Base-by-base conservation (phyloP, 2,113 vertebrate genomes). In the Cochlearius cochlearius region DNA sequence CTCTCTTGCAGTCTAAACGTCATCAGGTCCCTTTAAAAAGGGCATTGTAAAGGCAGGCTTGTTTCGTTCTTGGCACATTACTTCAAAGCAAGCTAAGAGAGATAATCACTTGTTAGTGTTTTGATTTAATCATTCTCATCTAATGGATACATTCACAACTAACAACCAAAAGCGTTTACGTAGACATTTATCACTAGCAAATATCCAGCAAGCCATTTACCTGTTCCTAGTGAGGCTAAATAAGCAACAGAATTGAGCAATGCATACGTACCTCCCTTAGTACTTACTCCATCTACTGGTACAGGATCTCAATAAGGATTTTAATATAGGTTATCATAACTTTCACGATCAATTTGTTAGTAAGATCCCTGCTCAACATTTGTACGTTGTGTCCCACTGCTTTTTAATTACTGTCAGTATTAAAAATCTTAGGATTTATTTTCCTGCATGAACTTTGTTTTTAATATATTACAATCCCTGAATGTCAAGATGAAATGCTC, bases 201-300 rank as follows among this genome's bases (percentile, higher is more conserved):
- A 82, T 22, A 50, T 14, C 25, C 66, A 79, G 59, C 27, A 53
- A 69, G n/a, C n/a, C 52, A 23, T 92, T 83, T 16, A 62, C 55
- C 27, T 62, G 59, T 9, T 21, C 20, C 2, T 4, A 26, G 17
- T 15, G 22, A 84, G 52, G 4, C 34, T 43, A 83, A 52, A 22
- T 41, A 72, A 34, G 10, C n/a, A 86, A 12, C 50, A 71, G 69
- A 58, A 74, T 3, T 36, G 86, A 88, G 83, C 55, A 86, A 50
- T 20, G 30, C 11, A 1, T 9, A 26, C 2, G 2, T 32, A 32
- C 75, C 49, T 83, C 8, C 60, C 43, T 85, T 32, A 43, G 45
- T 82, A 72, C 74, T 66, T 41, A 47, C 96, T 95, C 90, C 92
- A 83, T 15, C 90, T 94, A 50, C 88, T 95, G 78, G 86, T 79